Conservation (phyloP, 1,140 invertebrate genomes). For the Mesaphorura yosii region DNA sequence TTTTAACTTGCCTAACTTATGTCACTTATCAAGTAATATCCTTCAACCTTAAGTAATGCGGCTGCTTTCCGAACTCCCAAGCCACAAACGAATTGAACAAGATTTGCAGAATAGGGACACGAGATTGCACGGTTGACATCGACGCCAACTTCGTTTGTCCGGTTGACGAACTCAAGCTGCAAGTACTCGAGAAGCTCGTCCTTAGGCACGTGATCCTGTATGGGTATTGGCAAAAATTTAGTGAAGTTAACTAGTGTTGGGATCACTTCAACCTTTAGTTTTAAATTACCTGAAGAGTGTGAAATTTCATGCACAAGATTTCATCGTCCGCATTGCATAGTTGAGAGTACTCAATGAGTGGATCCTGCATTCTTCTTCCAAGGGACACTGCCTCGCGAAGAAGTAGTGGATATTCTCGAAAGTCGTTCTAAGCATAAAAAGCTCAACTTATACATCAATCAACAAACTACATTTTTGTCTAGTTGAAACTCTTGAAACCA, state of each 20-base stretch:
- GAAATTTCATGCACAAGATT: conserved; percentile 47
- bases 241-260: not conserved
- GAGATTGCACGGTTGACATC: conserved; percentile 89
- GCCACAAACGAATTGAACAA: conserved; percentile 97
- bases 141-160: conserved; percentile 96
- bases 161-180: conserved; percentile 79
- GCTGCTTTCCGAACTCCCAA: conserved; percentile 88
- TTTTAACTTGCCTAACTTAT: conserved; percentile 67
- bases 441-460: conserved; percentile 42
- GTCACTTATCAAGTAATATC: conserved; percentile 42
- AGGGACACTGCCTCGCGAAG: conserved; percentile 68
- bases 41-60: conserved; percentile 60
- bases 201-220: conserved; percentile 68
- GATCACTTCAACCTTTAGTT: not conserved
- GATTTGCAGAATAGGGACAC: conserved; percentile 69
- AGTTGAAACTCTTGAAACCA: not conserved
- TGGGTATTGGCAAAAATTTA: conserved; percentile 1
- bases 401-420: conserved; percentile 34
- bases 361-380: conserved; percentile 85
- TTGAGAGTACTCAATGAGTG: conserved; percentile 87
- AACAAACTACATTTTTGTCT: too few relatives aligned
- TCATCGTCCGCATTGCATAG: conserved; percentile 49
- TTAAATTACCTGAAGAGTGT: conserved; percentile 42
- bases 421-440: conserved; percentile 46
- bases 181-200: conserved; percentile 76